Evolutionary conservation across 1,140 invertebrate genomes (phyloP), one percentile per base, ranked within the genome.

Genomic region (Galendromus occidentalis): DNA sequence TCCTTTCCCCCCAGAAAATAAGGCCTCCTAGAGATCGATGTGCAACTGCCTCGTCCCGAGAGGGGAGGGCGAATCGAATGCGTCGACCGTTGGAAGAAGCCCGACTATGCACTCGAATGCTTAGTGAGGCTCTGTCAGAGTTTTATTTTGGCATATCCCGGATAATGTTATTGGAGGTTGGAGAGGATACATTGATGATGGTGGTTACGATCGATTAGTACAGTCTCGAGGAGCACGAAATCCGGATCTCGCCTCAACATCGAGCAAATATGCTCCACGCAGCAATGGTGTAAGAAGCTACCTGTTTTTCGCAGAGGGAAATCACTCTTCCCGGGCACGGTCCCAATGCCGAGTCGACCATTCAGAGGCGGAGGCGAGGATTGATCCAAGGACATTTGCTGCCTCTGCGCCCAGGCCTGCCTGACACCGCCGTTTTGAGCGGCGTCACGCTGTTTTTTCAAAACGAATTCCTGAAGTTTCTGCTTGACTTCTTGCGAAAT

Each of bases 401-500:
- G 59, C 28, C 28, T 22, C 28, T 44, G 64, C 1, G 39, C 41
- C 44, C 64, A 65, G 5, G 51, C 25, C n/a, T 59, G 51, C 12
- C 51, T 17, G 22, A 14, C 4, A 14, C 25, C 51, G 12, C 51
- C 51, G 51, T 59, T 59, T 22, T 59, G 51, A 71, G 82, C 85
- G 0, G 83, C 83, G 73, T 87, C 86, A 66, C 85, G 79, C 70
- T 89, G 86, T 75, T 90, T 89, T 73, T 91, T 91, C 73, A 91
- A 82, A 45, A 94, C 80, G 76, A 92, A 92, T 74, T 88, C 86
- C 82, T 91, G 80, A 71, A 97, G 80, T 71, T 88, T 88, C 77
- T 91, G 88, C 76, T 96, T 96, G 69, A 97, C 92, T 78, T 94
- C 91, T 14, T 87, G 86, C 66, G 91, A 94, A 44, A 91, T 91